A percentile compares a stretch with the other conserved stretches of the same genome.
These are phyloP conservation scores for Galeopsomyia nigrocyanea DNA, from an alignment of 2,888 invertebrate genomes.

Conservation along the genomic window DNA sequence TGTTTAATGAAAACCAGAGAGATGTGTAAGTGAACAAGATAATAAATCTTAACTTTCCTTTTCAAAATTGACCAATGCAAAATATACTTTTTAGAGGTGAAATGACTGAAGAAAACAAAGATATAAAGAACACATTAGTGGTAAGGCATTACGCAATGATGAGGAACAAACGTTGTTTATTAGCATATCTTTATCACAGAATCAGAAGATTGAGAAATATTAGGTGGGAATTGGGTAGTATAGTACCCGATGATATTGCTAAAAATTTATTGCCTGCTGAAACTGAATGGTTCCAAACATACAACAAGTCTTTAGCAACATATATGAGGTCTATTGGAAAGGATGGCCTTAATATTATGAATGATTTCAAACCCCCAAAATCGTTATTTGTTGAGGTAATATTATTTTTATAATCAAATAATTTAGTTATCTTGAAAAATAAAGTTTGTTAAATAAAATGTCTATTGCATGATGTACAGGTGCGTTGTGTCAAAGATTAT, in stretches of 20 bases:
- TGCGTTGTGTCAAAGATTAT: conserved; percentile 88
- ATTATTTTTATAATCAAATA: background rate
- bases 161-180: conserved; percentile 89
- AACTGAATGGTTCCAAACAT: conserved; percentile 89
- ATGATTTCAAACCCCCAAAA: conserved; percentile 92
- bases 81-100: conserved; percentile 14
- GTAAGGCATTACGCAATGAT: conserved; percentile 88
- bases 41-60: background rate
- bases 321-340: conserved; percentile 94
- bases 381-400: conserved; percentile 90
- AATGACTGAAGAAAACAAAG: conserved; percentile 32
- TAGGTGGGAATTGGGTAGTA: conserved; percentile 96
- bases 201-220: conserved; percentile 85
- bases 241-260: conserved; percentile 88
- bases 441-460: background rate
- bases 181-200: conserved; percentile 87
- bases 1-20: conserved; percentile 86
- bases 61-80: background rate
- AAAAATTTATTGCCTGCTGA: conserved; percentile 85
- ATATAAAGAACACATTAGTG: conserved; percentile 75
- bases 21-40: conserved; percentile 68
- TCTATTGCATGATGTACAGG: conserved; percentile 64
- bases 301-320: conserved; percentile 86
- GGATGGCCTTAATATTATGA: conserved; percentile 87
- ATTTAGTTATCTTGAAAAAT: no score